Evolutionary conservation across 2,888 invertebrate genomes (phyloP), one percentile per base, ranked within the genome.

Genomic region (Caenorhabditis doughertyi): DNA sequence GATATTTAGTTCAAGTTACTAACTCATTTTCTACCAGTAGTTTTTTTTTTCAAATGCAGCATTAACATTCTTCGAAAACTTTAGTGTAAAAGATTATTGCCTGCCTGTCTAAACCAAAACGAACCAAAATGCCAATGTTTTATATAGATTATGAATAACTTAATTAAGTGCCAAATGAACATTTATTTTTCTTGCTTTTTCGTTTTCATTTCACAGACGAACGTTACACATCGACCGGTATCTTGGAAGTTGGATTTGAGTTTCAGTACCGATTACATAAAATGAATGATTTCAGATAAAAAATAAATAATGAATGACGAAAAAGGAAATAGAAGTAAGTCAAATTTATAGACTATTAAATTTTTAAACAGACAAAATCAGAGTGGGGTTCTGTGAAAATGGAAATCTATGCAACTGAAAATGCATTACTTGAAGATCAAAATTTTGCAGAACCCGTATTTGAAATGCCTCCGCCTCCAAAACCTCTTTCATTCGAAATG

Each of bases 401-500:
- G n/a, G 55, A 53, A 74, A 51, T 4, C 11, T 51, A 18, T 21
- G 27, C 2, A 55, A 2, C 35, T 35, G 35, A 56, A 16, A 35
- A n/a, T 32, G n/a, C n/a, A n/a, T n/a, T n/a, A n/a, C n/a, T n/a
- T n/a, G n/a, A 21, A 18, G 3, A n/a, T 2, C 16, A 2, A 27
- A 7, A 32, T 32, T 8, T 53, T 51, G 18, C 27, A 56, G 73
- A 62, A 16, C 21, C 49, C 18, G n/a, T 21, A 23, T 55, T 79
- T 39, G 42, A 71, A 62, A 72, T 79, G 56, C 79, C 65, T 13
- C 74, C 65, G 16, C 81, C 81, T 18, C 81, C 72, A 7, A 82
- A 82, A 39, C 81, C 81, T 11, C 53, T 82, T 16, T 47, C 74
- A 3, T 83, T 84, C 42, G 68, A 65, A 49, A 81, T 81, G 65